Evolutionary conservation across 2,113 vertebrate genomes (phyloP), one percentile per base, ranked within the genome.

Genomic region (Crotophaga sulcirostris): DNA sequence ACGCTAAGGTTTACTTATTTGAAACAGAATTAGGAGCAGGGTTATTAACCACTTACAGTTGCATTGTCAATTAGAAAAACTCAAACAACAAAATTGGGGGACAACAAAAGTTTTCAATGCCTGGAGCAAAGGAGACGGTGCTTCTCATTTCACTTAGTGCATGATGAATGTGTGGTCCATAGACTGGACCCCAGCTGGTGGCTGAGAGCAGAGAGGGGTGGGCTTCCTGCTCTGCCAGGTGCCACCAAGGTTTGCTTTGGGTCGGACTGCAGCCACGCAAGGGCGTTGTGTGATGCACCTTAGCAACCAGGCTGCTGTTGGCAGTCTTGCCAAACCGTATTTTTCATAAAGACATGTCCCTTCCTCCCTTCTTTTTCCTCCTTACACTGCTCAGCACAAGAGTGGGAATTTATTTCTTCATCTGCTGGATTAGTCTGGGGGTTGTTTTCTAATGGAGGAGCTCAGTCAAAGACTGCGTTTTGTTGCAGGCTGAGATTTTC

Each of bases 281-380:
- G 40, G 11, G 14, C 3, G 1, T 16, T 26, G 13, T 3, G 1
- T 26, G n/a, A 16, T 13, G 20, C 5, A 10, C 33, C 33, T 16
- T 24, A 31, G 26, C 45, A 10, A 17, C 25, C 45, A 26, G 26
- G 31, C 36, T 68, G 44, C 55, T 26, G 7, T 52, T 44, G 8
- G 25, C 7, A 2, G 31, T 51, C 36, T 31, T 68, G 14, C 52
- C 36, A 20, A 70, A 31, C 17, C 17, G 6, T 31, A 40, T 8
- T 17, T 36, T 44, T 67, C 23, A 16, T 23, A 15, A 14, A 38
- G 55, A 10, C 34, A 6, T 21, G 5, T 45, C 58, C 29, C 16
- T 18, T 11, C 25, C 13, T 15, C 13, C 26, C 18, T 26, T 20
- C 6, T 15, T 9, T 36, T 33, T 14, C 58, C 13, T 4, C 19